A percentile compares a stretch with the other conserved stretches of the same genome.
phyloP scores from a whole-genome alignment of 37 sponge, comb jelly and placozoan genomes.

The Ephydatia muelleri region DNA sequence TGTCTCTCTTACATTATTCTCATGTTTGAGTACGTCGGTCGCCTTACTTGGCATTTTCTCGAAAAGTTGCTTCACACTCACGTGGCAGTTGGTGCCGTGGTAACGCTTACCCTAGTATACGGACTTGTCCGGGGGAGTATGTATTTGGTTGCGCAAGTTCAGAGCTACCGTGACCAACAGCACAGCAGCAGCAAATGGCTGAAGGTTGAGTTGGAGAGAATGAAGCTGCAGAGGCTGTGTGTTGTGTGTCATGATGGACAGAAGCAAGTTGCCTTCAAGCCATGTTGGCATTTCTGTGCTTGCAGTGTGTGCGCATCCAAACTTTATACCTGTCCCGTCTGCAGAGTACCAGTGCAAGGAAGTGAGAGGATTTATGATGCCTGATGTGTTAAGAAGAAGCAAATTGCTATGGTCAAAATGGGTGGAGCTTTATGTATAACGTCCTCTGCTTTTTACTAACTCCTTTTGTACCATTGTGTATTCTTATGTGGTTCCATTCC shows the following conservation, averaged over 20 bases:
- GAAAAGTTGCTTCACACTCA: neutral
- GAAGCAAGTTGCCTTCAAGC: neutral
- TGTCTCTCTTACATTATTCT: neutral
- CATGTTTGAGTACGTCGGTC: neutral
- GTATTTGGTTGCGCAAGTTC: neutral
- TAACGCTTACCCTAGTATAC: neutral
- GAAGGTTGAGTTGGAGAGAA: neutral
- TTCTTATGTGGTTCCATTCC: too few species aligned
- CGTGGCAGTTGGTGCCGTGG: neutral
- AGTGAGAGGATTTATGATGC: conserved; percentile 10
- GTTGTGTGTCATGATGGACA: conserved; percentile 7
- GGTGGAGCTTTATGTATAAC: too few species aligned
- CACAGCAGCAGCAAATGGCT: neutral
- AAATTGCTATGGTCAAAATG: too few species aligned
- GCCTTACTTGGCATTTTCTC: neutral
- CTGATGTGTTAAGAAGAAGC: neutral
- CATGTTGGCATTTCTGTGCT: conserved; percentile 12
- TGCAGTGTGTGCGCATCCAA: neutral
- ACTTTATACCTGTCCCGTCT: conserved; percentile 12
- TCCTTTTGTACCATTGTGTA: too few species aligned
- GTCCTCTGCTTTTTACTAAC: neutral
- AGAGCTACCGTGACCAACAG: neutral
- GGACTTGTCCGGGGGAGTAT: neutral
- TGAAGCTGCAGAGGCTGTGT: conserved; percentile 7
- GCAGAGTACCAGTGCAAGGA: neutral